Conservation (phyloP, 1,140 invertebrate species). For the Trichonephila clavipes region DNA sequence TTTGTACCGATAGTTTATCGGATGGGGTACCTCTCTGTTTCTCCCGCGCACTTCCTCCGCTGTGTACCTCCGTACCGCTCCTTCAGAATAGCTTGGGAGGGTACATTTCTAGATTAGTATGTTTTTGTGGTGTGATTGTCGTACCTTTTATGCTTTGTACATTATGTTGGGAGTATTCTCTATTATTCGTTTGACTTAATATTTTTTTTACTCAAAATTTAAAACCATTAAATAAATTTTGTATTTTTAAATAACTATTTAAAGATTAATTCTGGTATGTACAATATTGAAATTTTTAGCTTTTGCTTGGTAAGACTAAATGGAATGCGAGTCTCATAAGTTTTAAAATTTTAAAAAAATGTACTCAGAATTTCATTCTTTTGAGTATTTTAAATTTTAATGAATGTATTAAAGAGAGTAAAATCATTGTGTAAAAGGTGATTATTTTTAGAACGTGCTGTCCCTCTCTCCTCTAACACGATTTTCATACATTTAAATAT, state of each 20-base stretch:
- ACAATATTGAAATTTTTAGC: background rate
- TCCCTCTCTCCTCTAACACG: no score
- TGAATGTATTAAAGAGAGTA: no score
- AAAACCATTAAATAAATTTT: background rate
- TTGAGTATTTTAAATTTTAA: no score
- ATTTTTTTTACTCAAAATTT: background rate
- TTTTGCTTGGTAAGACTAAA: background rate
- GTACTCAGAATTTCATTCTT: no score
- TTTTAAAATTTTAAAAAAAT: no score
- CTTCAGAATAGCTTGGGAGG: conserved; percentile 47
- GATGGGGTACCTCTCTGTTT: background rate
- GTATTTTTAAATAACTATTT: background rate
- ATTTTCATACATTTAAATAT: no score
- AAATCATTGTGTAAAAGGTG: no score
- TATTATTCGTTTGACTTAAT: background rate
- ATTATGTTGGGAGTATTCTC: background rate
- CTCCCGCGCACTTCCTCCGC: conserved; percentile 64
- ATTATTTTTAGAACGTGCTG: no score
- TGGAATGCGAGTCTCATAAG: background rate
- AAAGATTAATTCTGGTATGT: background rate
- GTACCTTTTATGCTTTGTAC: background rate
- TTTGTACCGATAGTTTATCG: background rate
- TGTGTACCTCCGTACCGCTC: conserved; percentile 66
- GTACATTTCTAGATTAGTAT: conserved; percentile 21
- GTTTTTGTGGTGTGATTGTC: background rate